Evolutionary conservation across 2,888 invertebrate species (phyloP), one percentile per base, ranked within the genome.

Genomic region (Volucella bombylans): DNA sequence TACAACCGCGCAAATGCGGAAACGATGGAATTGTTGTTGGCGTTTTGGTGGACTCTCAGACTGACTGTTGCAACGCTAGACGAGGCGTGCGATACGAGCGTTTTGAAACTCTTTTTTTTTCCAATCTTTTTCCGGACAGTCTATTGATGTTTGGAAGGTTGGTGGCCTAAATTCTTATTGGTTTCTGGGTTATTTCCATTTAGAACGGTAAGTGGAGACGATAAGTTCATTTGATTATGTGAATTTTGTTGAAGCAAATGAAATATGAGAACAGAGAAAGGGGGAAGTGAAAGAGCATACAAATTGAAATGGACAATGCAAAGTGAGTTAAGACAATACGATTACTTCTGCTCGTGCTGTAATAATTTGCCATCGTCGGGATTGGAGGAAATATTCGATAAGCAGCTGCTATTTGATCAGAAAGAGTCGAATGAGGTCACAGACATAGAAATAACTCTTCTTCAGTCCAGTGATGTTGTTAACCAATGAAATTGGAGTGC

Each of bases 121-220:
- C 9, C n/a, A 50, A 38, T 65, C 18, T 50, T 39, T 18, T n/a
- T 47, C 31, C 10, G 14, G 45, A 4, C 57, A 45, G 12, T 55
- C 18, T 8, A 43, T n/a, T 14, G 18, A 39, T 14, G 11, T 55
- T 59, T 71, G 47, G 11, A 23, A 31, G 18, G 43, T 23, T 62
- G 54, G 54, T 73, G 80, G 67, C 83, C 83, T 80, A 67, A 74
- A 67, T 83, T 76, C 68, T 12, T 62, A 49, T 54, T 39, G 15
- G 69, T 79, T 80, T 83, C 83, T 80, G 65, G 74, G 74, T 80
- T 83, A 80, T 83, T 80, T 83, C 80, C 80, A 83, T 73, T 73
- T 50, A 10, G 45, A 74, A 62, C 41, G 15, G 61, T 31, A 61
- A 74, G 74, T 69, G 64, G 49, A 65, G 59, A 59, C 76, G 71